These are phyloP conservation scores for Hyphantria cunea DNA, from an alignment of 1,140 invertebrate genomes.

Conservation along the genomic window DNA sequence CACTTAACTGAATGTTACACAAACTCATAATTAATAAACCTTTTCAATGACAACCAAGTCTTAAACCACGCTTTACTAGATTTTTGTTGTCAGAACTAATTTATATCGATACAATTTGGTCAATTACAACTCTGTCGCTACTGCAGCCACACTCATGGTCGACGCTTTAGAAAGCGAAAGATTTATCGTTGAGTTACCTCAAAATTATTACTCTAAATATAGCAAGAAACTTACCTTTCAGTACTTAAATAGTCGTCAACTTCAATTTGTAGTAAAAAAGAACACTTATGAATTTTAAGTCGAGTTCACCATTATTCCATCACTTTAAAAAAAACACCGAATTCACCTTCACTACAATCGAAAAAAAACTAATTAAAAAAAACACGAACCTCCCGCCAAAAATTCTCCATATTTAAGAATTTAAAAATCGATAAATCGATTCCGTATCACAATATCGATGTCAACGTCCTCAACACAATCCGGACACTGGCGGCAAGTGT, in stretches of 20 bases:
- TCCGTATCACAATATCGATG: constrained; percentile 55
- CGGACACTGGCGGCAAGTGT: constrained; percentile 65
- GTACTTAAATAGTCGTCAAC: constrained; percentile 31
- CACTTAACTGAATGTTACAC: constrained; percentile 21
- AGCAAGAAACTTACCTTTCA: constrained; percentile 47
- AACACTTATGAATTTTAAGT: constrained; percentile 66
- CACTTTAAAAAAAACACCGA: constrained; percentile 64
- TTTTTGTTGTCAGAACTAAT: background rate
- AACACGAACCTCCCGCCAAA: constrained; percentile 66
- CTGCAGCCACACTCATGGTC: constrained; percentile 73
- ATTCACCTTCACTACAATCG: constrained; percentile 59
- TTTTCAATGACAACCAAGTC: background rate
- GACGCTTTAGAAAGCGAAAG: constrained; percentile 74
- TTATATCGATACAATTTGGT: constrained; percentile 9
- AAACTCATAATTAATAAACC: constrained; percentile 12
- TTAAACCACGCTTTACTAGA: background rate
- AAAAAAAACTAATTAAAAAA: constrained; percentile 52
- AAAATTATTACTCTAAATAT: constrained; percentile 52
- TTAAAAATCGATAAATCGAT: constrained; percentile 44
- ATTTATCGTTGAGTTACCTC: constrained; percentile 63
- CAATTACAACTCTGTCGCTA: constrained; percentile 54
- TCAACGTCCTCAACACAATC: constrained; percentile 69
- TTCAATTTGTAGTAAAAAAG: constrained; percentile 38
- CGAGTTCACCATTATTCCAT: constrained; percentile 73
- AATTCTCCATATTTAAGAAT: constrained; percentile 57